These are phyloP conservation scores for Subacronicta megacephala DNA, from an alignment of 2,888 invertebrate genomes.

Conservation along the genomic window DNA sequence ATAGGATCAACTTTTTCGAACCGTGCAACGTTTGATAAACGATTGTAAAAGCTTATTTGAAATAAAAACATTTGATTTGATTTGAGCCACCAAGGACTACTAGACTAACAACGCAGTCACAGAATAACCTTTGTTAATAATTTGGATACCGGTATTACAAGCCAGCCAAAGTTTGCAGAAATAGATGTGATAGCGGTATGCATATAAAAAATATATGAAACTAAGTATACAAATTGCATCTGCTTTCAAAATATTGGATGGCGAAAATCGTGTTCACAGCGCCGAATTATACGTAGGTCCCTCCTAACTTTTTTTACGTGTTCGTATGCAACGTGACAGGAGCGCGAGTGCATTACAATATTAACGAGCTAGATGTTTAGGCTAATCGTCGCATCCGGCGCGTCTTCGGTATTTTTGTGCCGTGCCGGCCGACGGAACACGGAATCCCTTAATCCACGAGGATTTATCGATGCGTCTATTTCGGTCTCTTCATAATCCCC, in stretches of 20 bases:
- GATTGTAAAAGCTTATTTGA: too few species aligned
- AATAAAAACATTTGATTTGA: too few species aligned
- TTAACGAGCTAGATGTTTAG: slow-evolving; percentile 85
- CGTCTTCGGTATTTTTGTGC: slow-evolving; percentile 87
- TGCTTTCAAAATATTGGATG: not conserved
- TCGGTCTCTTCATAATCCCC: slow-evolving; percentile 89
- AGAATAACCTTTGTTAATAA: too few species aligned
- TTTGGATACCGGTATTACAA: too few species aligned
- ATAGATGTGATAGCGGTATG: too few species aligned
- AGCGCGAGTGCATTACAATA: slow-evolving; percentile 78
- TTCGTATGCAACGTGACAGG: slow-evolving; percentile 56
- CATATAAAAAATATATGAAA: not conserved
- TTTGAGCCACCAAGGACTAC: too few species aligned
- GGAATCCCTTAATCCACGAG: slow-evolving; percentile 87
- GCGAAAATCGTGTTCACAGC: not conserved
- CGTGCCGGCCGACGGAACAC: slow-evolving; percentile 86
- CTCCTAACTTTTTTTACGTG: slow-evolving; percentile 42
- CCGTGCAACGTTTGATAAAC: too few species aligned
- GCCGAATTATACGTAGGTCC: slow-evolving; percentile 12
- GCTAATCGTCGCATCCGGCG: slow-evolving; percentile 89
- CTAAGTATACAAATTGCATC: not conserved
- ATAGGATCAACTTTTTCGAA: too few species aligned
- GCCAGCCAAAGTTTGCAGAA: too few species aligned
- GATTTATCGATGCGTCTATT: slow-evolving; percentile 89
- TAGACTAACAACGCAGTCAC: too few species aligned